These are phyloP conservation scores for Neodon shergylaensis DNA, from an alignment of 2,113 vertebrate genomes.

Conservation along the genomic window DNA sequence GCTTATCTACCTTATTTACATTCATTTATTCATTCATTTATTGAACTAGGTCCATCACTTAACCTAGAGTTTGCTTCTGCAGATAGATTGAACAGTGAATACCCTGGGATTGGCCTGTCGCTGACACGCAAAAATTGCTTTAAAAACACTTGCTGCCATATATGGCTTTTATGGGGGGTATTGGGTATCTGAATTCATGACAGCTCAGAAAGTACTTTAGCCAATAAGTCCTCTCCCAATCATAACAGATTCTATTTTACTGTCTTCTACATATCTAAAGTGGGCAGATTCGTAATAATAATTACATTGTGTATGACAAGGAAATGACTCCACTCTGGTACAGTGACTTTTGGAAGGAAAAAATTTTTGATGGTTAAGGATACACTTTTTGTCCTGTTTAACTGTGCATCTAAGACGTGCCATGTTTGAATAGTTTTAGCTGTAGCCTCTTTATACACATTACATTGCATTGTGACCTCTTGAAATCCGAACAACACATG, in stretches of 20 bases:
- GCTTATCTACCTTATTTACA: background rate
- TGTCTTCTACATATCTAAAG: background rate
- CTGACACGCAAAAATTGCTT: background rate
- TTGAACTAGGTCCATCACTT: too few relatives aligned
- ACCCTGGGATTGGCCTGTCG: background rate
- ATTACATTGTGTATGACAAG: background rate
- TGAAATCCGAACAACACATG: constrained; percentile 20
- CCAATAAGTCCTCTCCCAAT: background rate
- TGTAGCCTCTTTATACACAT: background rate
- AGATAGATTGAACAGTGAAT: too few relatives aligned
- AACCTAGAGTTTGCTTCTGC: background rate
- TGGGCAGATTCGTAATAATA: background rate
- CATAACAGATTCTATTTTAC: background rate
- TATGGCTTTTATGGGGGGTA: background rate
- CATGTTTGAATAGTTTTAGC: background rate
- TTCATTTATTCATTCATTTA: background rate
- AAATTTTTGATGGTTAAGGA: background rate
- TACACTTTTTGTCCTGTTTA: background rate
- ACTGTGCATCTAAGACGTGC: background rate
- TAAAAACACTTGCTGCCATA: background rate
- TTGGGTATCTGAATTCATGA: background rate
- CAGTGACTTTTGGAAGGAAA: background rate
- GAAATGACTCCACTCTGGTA: background rate
- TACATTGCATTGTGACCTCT: background rate
- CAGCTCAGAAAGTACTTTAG: background rate